Evolutionary conservation across 2,797 vertebrate species (phyloP), one percentile per base, ranked within the genome.

Genomic region (Sebastes goodei): DNA sequence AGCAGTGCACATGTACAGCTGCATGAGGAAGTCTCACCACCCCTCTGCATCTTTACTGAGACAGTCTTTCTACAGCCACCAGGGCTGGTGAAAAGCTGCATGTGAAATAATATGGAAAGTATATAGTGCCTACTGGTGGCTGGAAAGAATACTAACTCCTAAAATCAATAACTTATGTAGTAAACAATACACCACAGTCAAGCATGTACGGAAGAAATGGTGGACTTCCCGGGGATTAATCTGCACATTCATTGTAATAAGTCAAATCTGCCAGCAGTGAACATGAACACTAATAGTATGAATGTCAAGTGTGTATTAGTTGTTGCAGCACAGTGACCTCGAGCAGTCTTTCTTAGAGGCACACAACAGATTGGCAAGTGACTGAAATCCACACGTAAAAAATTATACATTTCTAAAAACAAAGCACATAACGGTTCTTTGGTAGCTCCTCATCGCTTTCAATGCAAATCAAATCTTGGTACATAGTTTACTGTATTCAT

Each of bases 121-220:
- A 9, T 38, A 20, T 27, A 76, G 61, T 23, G 84, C 77, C 82
- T 15, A 82, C 86, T 93, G 66, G 74, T 89, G 89, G 88, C 75
- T 30, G 55, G 1, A 83, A 11, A 65, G 21, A 82, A 49, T 12
- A 64, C 15, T 65, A 71, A 65, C n/a, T 20, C 35, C 9, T 72
- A 17, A 30, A 75, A 63, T 56, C 65, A 80, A 78, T 74, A 72
- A 77, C 1, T 0, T 79, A 21, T 7, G 4, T 23, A 62, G 73
- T 12, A 25, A 74, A 56, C 25, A 78, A 27, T 2, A 68, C 42
- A 46, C 4, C 7, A 25, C 29, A 33, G 56, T 25, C 29, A 27
- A 38, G 12, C 61, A 65, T 35, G 38, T 32, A 30, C 5, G 15
- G 20, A 63, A 42, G 8, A 33, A 25, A 68, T 6, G 35, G 73